Evolutionary conservation across 2,888 invertebrate species (phyloP).

Genomic region (Drosophila fungiperda): DNA sequence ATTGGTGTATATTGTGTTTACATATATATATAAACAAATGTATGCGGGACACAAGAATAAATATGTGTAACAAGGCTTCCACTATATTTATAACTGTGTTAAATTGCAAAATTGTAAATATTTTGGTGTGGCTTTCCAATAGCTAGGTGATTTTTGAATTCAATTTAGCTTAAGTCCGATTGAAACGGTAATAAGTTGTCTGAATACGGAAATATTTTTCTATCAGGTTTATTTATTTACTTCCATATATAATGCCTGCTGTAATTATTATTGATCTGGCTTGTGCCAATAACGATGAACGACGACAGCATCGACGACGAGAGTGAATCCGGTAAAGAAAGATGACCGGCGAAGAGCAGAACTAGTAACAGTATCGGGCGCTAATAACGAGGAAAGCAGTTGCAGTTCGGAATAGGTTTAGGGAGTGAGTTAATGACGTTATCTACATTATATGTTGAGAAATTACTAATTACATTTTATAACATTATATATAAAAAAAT

Average conservation of each 20-base stretch:
- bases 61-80: constrained; percentile 33
- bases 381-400: background rate
- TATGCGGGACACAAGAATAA: background rate
- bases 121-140: constrained; percentile 26
- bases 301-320: background rate
- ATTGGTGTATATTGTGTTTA: constrained; percentile 72
- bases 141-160: constrained; percentile 36
- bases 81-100: constrained; percentile 58
- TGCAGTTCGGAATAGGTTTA: background rate
- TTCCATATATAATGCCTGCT: background rate
- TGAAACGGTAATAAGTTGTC: background rate
- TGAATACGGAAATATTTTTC: background rate
- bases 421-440: background rate
- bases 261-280: background rate
- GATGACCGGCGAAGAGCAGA: background rate
- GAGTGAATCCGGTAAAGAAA: background rate
- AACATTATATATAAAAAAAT: background rate
- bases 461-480: background rate
- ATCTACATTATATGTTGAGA: background rate
- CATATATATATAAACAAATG: background rate
- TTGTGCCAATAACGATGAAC: background rate
- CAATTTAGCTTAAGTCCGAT: constrained; percentile 40
- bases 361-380: background rate
- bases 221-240: background rate
- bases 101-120: constrained; percentile 57